Evolutionary conservation across 2,888 invertebrate genomes (phyloP).

Genomic region (Cheilosia impressa): DNA sequence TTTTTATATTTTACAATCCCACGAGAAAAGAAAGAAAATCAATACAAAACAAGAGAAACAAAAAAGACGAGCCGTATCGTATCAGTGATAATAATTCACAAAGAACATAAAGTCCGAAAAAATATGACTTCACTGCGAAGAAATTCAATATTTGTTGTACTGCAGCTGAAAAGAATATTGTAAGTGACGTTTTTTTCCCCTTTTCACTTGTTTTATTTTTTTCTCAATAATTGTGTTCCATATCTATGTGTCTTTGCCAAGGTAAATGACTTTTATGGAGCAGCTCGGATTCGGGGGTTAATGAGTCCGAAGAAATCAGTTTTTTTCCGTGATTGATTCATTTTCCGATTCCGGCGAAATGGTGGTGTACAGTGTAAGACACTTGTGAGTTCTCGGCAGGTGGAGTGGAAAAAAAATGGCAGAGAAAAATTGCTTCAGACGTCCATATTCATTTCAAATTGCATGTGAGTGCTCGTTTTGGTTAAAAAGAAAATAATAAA

Average conservation of each 20-base stretch:
- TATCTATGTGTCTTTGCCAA: conserved; percentile 33
- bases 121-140: conserved; percentile 68
- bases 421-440: conserved; percentile 35
- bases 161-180: conserved; percentile 57
- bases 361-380: conserved; percentile 1
- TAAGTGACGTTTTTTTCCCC: conserved; percentile 55
- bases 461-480: conserved; percentile 47
- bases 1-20: neutral
- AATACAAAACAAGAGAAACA: conserved; percentile 44
- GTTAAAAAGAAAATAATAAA: conserved; percentile 26
- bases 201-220: conserved; percentile 18
- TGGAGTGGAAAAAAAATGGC: conserved; percentile 40
- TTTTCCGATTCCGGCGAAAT: neutral
- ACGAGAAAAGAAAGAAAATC: conserved; percentile 42
- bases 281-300: conserved; percentile 57
- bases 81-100: conserved; percentile 73
- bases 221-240: conserved; percentile 6
- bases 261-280: conserved; percentile 64
- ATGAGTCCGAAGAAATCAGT: conserved; percentile 21
- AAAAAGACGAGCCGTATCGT: conserved; percentile 21
- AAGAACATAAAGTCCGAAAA: conserved; percentile 62
- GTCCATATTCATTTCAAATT: conserved; percentile 44
- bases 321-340: conserved; percentile 38
- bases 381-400: conserved; percentile 51
- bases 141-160: conserved; percentile 70